Percentiles rank a stretch among this genome's conserved stretches.
These are phyloP conservation scores for Hydrochoerus hydrochaeris DNA, from an alignment of 2,113 vertebrate genomes.

Conservation along the genomic window DNA sequence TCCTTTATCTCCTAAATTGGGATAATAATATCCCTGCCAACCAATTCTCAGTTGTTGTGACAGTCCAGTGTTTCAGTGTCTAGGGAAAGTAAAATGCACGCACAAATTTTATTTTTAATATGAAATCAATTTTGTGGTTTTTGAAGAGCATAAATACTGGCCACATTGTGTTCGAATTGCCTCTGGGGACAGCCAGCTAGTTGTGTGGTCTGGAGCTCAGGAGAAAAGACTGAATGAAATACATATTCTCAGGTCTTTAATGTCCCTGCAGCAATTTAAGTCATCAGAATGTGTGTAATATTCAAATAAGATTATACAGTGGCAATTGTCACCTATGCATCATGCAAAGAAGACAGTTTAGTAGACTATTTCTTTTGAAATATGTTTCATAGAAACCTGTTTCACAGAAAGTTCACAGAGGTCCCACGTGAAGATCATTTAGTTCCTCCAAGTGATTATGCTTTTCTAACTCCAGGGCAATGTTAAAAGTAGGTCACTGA, in stretches of 20 bases:
- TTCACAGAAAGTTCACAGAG: neutral
- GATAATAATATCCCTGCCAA: neutral
- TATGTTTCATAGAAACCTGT: neutral
- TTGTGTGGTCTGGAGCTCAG: neutral
- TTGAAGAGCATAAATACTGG: neutral
- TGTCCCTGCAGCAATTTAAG: too few species aligned
- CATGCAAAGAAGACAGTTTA: neutral
- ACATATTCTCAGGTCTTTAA: neutral
- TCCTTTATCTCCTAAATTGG: neutral
- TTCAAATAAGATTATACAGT: neutral
- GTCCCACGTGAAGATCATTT: neutral
- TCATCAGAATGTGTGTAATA: neutral
- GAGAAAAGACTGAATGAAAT: neutral
- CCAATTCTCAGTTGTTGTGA: neutral
- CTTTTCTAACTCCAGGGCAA: neutral
- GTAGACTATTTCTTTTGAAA: neutral
- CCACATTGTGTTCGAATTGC: neutral
- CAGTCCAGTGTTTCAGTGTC: neutral
- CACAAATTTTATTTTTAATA: constrained; percentile 34
- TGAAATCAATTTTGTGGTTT: neutral
- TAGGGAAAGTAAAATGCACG: neutral
- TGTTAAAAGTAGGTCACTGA: neutral
- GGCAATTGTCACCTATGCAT: neutral
- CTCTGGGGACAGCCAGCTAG: neutral
- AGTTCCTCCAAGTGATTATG: neutral